Evolutionary conservation across 2,113 vertebrate genomes (phyloP).

Genomic region (Marcusenius ussheri): DNA sequence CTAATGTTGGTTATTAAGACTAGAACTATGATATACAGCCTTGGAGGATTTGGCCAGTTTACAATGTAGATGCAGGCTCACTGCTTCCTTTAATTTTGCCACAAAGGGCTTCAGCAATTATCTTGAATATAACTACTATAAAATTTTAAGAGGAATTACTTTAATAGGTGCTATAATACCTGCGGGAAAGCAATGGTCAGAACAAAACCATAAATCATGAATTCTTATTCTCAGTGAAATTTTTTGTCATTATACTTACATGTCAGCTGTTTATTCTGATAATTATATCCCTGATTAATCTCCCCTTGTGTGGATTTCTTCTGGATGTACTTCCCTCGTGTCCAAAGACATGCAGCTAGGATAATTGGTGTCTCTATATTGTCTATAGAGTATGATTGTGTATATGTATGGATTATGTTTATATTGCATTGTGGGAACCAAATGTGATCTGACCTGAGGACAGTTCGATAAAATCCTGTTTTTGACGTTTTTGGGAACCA

Average conservation of each 20-base stretch:
- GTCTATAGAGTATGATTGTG: neutral
- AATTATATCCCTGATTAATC: neutral
- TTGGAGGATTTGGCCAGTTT: neutral
- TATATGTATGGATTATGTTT: no score
- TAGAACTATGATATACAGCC: neutral
- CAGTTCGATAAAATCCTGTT: no score
- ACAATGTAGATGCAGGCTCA: neutral
- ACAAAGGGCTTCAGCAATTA: neutral
- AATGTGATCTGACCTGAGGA: no score
- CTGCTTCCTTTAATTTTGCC: neutral
- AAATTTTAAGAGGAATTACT: neutral
- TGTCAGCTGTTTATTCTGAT: neutral
- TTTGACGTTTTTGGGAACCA: no score
- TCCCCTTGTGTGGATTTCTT: neutral
- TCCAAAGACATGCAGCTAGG: neutral
- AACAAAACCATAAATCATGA: neutral
- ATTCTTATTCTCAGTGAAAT: neutral
- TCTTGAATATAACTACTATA: neutral
- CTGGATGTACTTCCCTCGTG: neutral
- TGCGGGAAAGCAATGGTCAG: neutral
- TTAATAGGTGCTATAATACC: neutral
- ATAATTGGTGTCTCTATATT: neutral
- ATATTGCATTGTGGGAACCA: no score
- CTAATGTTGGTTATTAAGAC: neutral
- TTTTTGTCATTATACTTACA: neutral